phyloP scores from a whole-genome alignment of 2,888 invertebrate genomes.

The Pterostichus madidus region DNA sequence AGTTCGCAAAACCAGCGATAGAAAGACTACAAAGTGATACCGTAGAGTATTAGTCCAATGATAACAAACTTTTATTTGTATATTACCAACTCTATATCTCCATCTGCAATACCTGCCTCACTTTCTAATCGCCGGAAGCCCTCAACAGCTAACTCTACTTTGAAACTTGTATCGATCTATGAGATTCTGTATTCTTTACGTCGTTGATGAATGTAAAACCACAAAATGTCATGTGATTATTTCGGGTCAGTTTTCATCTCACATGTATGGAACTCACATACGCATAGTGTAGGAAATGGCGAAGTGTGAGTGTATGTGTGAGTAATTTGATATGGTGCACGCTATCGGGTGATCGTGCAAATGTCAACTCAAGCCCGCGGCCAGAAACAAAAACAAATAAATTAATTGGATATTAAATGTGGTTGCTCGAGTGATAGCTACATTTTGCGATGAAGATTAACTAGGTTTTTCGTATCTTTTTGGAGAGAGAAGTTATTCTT shows the following conservation, averaged over 20 bases:
- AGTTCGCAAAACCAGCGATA: too few relatives aligned
- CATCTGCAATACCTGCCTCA: too few relatives aligned
- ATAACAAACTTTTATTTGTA: too few relatives aligned
- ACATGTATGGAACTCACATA: not conserved
- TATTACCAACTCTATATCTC: too few relatives aligned
- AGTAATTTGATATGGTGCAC: slow-evolving; percentile 26
- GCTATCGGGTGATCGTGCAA: slow-evolving; percentile 43
- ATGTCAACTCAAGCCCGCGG: slow-evolving; percentile 27
- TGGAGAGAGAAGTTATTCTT: too few relatives aligned
- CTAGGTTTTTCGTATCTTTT: too few relatives aligned
- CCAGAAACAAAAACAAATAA: slow-evolving; percentile 32
- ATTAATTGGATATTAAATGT: slow-evolving; percentile 39
- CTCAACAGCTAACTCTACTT: too few relatives aligned
- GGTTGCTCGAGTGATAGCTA: not conserved
- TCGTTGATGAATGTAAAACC: slow-evolving; percentile 32
- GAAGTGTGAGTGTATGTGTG: slow-evolving; percentile 5
- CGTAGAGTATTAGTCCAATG: too few relatives aligned
- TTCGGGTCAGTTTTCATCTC: slow-evolving; percentile 51
- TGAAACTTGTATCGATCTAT: too few relatives aligned
- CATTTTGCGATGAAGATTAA: not conserved
- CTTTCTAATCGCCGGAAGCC: too few relatives aligned
- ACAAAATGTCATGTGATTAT: slow-evolving; percentile 48
- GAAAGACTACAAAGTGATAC: too few relatives aligned
- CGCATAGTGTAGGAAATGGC: not conserved
- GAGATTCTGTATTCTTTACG: too few relatives aligned